phyloP scores from a whole-genome alignment of 2,797 vertebrate genomes.

The Protosalanx chinensis region DNA sequence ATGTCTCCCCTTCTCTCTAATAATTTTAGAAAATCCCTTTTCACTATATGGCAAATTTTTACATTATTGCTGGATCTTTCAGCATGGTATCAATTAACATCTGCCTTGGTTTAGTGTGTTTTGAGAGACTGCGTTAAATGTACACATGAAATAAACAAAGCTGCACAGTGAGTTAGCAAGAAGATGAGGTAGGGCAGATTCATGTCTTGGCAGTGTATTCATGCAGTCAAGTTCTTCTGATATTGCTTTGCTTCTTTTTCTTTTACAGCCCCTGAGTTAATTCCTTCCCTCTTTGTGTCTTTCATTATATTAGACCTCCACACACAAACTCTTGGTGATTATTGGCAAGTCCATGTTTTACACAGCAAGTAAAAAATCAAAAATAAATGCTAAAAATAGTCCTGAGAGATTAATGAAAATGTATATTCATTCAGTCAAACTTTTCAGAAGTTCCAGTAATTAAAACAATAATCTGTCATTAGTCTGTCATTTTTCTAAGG shows the following conservation, averaged over 20 bases:
- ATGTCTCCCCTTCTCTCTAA: constrained; percentile 45
- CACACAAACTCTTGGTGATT: constrained; percentile 21
- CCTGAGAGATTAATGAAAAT: constrained; percentile 27
- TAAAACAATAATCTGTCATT: background rate
- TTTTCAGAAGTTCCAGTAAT: constrained; percentile 15
- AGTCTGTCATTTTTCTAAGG: too few relatives aligned
- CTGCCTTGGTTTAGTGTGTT: constrained; percentile 21
- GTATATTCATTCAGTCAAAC: constrained; percentile 25
- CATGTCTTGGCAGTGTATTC: constrained; percentile 17
- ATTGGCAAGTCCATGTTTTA: constrained; percentile 13
- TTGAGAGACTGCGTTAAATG: constrained; percentile 26
- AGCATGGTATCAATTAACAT: constrained; percentile 34
- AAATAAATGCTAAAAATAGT: constrained; percentile 29
- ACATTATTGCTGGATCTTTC: constrained; percentile 35
- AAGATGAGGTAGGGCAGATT: constrained; percentile 7
- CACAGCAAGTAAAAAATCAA: background rate
- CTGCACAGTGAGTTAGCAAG: background rate
- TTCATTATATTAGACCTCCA: constrained; percentile 31
- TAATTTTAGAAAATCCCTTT: too few relatives aligned
- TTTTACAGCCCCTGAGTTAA: constrained; percentile 45
- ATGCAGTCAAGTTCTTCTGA: constrained; percentile 35
- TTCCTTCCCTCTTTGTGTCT: constrained; percentile 23
- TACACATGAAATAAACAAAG: constrained; percentile 12
- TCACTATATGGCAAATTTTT: constrained; percentile 38
- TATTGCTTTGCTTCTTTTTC: constrained; percentile 30